phyloP scores from a whole-genome alignment of 92 coral and sea anemone genomes.

The Porites evermanni region DNA sequence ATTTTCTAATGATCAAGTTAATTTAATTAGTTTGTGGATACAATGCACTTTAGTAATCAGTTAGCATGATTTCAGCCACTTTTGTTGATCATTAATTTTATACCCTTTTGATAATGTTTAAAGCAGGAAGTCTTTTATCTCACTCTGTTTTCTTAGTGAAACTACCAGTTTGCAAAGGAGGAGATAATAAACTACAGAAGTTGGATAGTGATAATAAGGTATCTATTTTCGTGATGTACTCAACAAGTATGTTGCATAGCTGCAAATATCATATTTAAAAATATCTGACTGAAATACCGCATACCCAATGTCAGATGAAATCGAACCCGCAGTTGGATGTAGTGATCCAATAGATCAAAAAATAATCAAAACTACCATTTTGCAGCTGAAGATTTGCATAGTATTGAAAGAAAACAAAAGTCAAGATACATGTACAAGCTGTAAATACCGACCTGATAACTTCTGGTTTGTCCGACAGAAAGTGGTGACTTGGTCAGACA shows the following conservation, averaged over 20 bases:
- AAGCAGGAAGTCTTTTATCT: neutral
- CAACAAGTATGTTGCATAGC: neutral
- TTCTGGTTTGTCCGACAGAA: no score
- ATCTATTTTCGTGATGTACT: neutral
- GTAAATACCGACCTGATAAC: no score
- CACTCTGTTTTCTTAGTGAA: constrained; percentile 13
- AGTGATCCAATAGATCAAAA: no score
- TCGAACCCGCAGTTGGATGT: no score
- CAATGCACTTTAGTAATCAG: neutral
- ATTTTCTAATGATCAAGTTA: neutral
- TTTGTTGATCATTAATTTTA: neutral
- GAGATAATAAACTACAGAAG: neutral
- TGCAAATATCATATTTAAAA: neutral
- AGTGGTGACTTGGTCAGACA: no score
- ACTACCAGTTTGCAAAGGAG: constrained; percentile 31
- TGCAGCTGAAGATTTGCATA: no score
- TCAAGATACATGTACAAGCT: no score
- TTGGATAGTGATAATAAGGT: neutral
- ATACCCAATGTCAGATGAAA: no score
- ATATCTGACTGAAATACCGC: neutral
- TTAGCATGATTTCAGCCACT: neutral
- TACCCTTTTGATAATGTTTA: neutral
- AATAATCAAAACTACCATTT: no score
- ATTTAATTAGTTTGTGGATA: constrained; percentile 2
- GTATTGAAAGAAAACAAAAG: no score